These are phyloP conservation scores for Drosophila ironensis DNA, from an alignment of 1,140 invertebrate genomes.

Conservation along the genomic window DNA sequence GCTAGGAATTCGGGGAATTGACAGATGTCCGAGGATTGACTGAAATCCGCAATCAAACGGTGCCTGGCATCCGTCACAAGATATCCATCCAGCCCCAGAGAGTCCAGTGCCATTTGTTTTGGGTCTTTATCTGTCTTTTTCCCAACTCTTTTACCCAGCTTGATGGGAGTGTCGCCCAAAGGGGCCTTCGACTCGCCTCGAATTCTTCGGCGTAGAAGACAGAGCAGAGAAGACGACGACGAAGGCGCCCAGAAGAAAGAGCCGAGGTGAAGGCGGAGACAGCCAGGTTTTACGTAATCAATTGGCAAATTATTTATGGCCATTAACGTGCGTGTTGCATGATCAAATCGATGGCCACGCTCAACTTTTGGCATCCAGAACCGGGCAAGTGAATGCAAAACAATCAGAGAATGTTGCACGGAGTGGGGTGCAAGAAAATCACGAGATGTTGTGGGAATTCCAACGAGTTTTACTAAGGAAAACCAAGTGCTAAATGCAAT, in stretches of 20 bases:
- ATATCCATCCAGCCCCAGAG: too few relatives aligned
- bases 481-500: too few relatives aligned
- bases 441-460: not conserved
- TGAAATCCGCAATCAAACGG: slow-evolving; percentile 25
- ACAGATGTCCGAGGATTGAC: slow-evolving; percentile 14
- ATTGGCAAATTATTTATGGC: slow-evolving; percentile 63
- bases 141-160: not conserved
- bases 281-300: slow-evolving; percentile 60
- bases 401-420: not conserved
- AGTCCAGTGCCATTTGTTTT: slow-evolving; percentile 5
- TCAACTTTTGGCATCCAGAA: slow-evolving; percentile 26
- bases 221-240: slow-evolving; percentile 14
- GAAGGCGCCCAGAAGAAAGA: slow-evolving; percentile 3
- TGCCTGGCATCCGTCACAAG: slow-evolving; percentile 7
- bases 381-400: not conserved
- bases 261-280: slow-evolving; percentile 1
- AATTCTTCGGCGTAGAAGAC: slow-evolving; percentile 63
- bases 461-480: too few relatives aligned
- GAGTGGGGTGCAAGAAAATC: not conserved
- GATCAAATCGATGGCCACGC: slow-evolving; percentile 50
- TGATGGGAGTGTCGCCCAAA: slow-evolving; percentile 67
- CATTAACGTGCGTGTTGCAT: slow-evolving; percentile 60
- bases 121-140: not conserved
- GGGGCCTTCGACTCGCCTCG: slow-evolving; percentile 53
- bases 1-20: not conserved